Percentiles rank a stretch among this genome's conserved stretches.
phyloP scores from a whole-genome alignment of 2,113 vertebrate species.

The Triplophysa tibetana region DNA sequence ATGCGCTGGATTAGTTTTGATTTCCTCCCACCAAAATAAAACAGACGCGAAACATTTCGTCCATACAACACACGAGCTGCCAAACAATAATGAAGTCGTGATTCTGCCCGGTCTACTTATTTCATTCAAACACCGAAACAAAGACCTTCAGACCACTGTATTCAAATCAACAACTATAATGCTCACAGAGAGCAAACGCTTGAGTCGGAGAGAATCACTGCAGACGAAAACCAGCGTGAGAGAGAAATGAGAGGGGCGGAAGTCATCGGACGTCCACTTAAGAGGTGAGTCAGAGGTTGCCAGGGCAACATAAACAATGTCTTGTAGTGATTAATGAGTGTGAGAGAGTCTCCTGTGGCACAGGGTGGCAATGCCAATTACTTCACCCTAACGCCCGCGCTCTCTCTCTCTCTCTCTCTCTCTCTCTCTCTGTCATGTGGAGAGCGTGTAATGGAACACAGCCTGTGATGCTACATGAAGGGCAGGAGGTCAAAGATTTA shows the following conservation, averaged over 20 bases:
- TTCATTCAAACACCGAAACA: no score
- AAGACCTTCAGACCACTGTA: background rate
- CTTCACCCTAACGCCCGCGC: background rate
- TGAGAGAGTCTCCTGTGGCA: slow-evolving; percentile 28
- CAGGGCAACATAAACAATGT: slow-evolving; percentile 44
- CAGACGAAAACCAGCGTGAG: background rate
- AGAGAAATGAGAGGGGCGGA: background rate
- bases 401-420: background rate
- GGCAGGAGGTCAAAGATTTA: slow-evolving; percentile 68
- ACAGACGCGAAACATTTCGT: background rate
- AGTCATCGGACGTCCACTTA: slow-evolving; percentile 27
- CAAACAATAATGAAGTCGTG: background rate
- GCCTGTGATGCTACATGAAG: slow-evolving; percentile 44
- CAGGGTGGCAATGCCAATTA: slow-evolving; percentile 60
- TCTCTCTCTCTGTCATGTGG: background rate
- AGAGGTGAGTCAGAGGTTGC: slow-evolving; percentile 50
- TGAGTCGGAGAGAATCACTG: background rate
- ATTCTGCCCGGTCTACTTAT: no score
- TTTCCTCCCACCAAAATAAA: slow-evolving; percentile 10
- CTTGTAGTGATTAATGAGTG: slow-evolving; percentile 53
- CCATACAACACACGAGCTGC: background rate
- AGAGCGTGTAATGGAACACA: slow-evolving; percentile 6
- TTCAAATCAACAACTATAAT: background rate
- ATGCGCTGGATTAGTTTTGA: background rate
- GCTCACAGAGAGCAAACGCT: background rate